Evolutionary conservation across 2,113 vertebrate species (phyloP).

Genomic region (Columba livia): DNA sequence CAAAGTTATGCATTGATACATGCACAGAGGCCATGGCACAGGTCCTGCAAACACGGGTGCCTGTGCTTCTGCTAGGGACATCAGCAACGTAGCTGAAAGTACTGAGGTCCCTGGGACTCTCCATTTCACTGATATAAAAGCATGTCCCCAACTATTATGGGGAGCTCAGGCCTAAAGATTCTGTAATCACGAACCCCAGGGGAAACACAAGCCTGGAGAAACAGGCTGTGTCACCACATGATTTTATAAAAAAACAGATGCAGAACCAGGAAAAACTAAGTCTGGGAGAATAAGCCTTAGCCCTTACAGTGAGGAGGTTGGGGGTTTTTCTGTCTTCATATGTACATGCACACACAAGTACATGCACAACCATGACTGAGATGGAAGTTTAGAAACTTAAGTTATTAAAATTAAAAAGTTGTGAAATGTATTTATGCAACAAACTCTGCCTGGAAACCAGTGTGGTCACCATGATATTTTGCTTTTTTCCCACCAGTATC

Average conservation of each 20-base stretch:
- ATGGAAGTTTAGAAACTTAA: background rate
- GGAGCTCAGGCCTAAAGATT: background rate
- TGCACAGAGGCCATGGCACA: rapidly evolving
- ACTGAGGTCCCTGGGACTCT: rapidly evolving
- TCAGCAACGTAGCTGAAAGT: rapidly evolving
- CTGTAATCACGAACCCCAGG: background rate
- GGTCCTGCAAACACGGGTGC: rapidly evolving
- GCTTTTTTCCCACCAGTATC: background rate
- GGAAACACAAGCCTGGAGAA: rapidly evolving
- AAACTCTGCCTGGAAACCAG: background rate
- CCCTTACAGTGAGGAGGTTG: no score
- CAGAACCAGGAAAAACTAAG: background rate
- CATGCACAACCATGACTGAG: rapidly evolving
- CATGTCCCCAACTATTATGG: rapidly evolving
- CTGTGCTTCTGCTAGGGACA: rapidly evolving
- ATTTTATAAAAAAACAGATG: no score
- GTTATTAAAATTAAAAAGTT: background rate
- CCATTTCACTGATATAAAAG: rapidly evolving
- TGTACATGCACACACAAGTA: rapidly evolving
- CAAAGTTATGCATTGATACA: rapidly evolving
- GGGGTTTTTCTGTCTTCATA: background rate
- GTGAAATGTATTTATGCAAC: background rate
- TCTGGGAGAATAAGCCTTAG: background rate
- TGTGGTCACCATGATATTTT: rapidly evolving
- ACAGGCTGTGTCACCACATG: rapidly evolving